Percentiles rank a stretch among this genome's conserved stretches.
phyloP scores from a whole-genome alignment of 2,888 invertebrate genomes.

The Gymnosoma rotundatum region DNA sequence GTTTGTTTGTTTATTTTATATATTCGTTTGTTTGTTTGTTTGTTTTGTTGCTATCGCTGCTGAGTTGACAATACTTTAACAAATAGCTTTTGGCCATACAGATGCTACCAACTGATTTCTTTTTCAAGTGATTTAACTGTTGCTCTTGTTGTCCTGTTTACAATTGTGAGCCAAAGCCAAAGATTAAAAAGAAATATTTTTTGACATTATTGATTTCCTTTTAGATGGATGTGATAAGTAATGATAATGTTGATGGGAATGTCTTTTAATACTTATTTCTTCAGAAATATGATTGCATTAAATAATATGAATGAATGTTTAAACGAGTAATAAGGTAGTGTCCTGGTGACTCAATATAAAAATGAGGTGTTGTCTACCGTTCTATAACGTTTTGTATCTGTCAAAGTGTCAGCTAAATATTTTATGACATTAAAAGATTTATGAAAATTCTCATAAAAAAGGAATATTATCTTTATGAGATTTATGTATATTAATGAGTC shows the following conservation, averaged over 20 bases:
- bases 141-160: slow-evolving; percentile 1
- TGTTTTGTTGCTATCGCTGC: slow-evolving; percentile 47
- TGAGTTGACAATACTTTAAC: slow-evolving; percentile 64
- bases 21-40: slow-evolving; percentile 7
- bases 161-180: slow-evolving; percentile 12
- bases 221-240: slow-evolving; percentile 61
- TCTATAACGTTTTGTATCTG: slow-evolving; percentile 29
- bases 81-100: slow-evolving; percentile 65
- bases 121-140: slow-evolving; percentile 1
- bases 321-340: background rate
- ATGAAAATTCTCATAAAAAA: slow-evolving; percentile 17
- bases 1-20: background rate
- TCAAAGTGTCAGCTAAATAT: slow-evolving; percentile 33
- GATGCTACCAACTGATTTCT: slow-evolving; percentile 54
- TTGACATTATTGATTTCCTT: slow-evolving; percentile 62
- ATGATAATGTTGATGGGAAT: slow-evolving; percentile 56
- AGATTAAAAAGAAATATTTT: slow-evolving; percentile 46
- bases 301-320: background rate
- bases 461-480: slow-evolving; percentile 8
- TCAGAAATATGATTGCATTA: slow-evolving; percentile 12
- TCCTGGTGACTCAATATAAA: slow-evolving; percentile 26
- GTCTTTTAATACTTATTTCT: slow-evolving; percentile 24
- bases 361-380: slow-evolving; percentile 8
- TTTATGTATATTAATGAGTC: background rate
- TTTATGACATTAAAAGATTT: slow-evolving; percentile 24